Evolutionary conservation across 2,113 vertebrate genomes (phyloP).

Genomic region (Hassar affinis): DNA sequence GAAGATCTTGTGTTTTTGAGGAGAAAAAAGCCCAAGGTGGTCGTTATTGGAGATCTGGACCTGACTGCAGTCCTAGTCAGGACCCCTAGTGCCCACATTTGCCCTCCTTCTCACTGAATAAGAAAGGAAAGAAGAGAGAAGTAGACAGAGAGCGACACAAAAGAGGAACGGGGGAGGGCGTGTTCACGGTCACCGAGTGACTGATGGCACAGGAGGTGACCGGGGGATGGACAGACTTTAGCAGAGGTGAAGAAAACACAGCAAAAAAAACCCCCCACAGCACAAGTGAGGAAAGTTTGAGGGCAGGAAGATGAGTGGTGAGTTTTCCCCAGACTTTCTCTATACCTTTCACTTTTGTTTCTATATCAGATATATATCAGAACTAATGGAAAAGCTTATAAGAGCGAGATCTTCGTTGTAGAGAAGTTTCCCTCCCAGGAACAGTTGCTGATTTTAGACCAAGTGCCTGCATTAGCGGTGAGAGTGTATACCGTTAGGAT

Average conservation of each 20-base stretch:
- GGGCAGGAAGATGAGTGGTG: constrained; percentile 4
- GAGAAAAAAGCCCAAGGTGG: neutral
- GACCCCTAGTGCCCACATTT: constrained; percentile 5
- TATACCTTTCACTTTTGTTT: neutral
- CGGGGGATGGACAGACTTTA: constrained; percentile 31
- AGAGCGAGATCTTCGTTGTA: neutral
- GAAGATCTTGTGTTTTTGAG: neutral
- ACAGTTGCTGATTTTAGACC: neutral
- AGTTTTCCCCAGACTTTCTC: neutral
- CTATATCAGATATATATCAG: no score
- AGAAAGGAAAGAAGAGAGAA: constrained; percentile 39
- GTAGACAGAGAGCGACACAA: constrained; percentile 4
- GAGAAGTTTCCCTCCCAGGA: neutral
- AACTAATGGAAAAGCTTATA: neutral
- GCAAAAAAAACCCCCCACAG: neutral
- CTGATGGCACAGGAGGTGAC: constrained; percentile 44
- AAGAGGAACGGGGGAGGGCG: constrained; percentile 31
- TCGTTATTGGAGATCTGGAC: neutral
- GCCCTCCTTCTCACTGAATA: constrained; percentile 42
- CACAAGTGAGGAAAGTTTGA: neutral
- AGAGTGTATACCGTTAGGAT: neutral
- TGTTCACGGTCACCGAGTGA: constrained; percentile 37
- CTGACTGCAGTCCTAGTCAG: neutral
- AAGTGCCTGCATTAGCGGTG: neutral
- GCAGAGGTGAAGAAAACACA: neutral